Conservation (phyloP, 2,113 vertebrate genomes). For the Natator depressus region DNA sequence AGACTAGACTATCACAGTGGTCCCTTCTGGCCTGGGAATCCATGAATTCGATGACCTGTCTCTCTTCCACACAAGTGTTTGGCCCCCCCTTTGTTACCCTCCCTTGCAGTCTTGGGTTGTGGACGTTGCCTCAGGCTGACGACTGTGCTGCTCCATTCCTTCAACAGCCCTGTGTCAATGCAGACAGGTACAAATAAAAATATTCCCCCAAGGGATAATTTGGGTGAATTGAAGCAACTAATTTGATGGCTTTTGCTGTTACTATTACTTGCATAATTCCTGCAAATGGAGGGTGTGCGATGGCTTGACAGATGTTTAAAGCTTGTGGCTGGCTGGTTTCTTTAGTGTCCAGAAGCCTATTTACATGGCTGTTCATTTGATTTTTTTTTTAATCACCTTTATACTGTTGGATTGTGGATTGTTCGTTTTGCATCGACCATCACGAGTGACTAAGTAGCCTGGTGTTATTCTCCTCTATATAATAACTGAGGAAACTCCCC, state of each 20-base stretch:
- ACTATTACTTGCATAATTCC: neutral
- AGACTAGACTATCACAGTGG: neutral
- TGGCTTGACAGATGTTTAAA: neutral
- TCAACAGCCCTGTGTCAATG: neutral
- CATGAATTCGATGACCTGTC: neutral
- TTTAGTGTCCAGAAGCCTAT: neutral
- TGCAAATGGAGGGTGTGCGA: neutral
- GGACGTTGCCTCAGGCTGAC: neutral
- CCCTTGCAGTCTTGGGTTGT: neutral
- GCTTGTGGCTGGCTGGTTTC: neutral
- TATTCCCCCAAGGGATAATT: neutral
- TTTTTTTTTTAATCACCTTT: neutral
- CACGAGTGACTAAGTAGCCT: neutral
- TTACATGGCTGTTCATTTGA: neutral
- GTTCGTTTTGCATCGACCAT: neutral
- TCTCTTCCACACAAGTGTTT: neutral
- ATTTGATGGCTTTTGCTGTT: neutral
- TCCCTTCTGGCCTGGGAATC: neutral
- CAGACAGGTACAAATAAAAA: neutral
- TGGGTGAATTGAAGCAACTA: neutral
- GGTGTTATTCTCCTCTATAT: neutral
- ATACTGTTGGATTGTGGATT: neutral
- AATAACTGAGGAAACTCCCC: neutral
- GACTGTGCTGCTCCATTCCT: neutral
- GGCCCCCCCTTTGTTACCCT: constrained; percentile 19